Evolutionary conservation across 1,140 invertebrate species (phyloP), one percentile per base, ranked within the genome.

Genomic region (Drosophila dunni): DNA sequence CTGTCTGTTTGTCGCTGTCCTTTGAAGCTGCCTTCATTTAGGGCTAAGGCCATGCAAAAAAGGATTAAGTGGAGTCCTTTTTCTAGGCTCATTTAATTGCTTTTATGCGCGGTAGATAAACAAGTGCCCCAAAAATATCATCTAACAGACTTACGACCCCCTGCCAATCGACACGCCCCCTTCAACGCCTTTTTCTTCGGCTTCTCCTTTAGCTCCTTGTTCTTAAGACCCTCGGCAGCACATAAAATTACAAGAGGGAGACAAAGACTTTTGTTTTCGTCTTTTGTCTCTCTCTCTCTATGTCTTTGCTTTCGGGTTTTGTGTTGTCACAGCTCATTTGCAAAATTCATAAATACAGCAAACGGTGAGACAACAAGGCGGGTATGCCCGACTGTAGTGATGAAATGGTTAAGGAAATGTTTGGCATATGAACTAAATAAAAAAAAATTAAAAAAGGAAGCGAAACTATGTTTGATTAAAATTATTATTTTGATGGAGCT

Each of bases 71-170:
- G 65, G 53, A 68, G 66, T 81, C 54, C 69, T 78, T 88, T 88
- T 68, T 45, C 77, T 70, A 81, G 78, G 74, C 81, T 75, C 68
- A 73, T 84, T 84, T 84, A 84, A 89, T 88, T 84, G 81, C 77
- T 83, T 88, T 81, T 65, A 68, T 76, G 71, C 69, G 83, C 75
- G 65, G 2, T 61, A 45, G 65, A 75, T 77, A 76, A 70, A 79
- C 78, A 75, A 80, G 38, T 67, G 73, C 57, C 53, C 57, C 24
- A 29, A 20, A 62, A 56, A 45, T 65, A 61, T 48, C 40, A 51
- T 53, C 29, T 66, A 36, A 9, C 20, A 20, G 38, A 61, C 29
- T 29, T 33, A 48, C 17, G 29, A 29, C 13, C 8, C 36, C 15
- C 36, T 42, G 10, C 46, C 4, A 7, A 9, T 8, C 17, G 3